Evolutionary conservation across 2,113 vertebrate genomes (phyloP), one percentile per base, ranked within the genome.

Genomic region (Hyaena hyaena): DNA sequence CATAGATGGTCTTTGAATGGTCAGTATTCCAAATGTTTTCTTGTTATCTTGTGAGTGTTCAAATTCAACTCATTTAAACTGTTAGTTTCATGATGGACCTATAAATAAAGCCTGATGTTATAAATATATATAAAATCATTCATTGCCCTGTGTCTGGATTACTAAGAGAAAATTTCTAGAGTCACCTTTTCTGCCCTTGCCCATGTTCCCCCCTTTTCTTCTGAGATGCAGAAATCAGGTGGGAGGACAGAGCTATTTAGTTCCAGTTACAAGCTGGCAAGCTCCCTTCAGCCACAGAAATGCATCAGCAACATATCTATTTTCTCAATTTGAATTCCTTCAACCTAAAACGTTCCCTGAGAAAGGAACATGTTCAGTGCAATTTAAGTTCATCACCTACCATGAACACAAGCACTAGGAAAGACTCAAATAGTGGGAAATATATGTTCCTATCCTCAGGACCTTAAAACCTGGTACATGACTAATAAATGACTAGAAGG

Each of bases 311-410:
- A 69, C 26, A 26, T 33, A 28, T 69, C 84, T 90, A 10, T 85
- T 95, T 85, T 97, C 76, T 97, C 53, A 35, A 31, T 95, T 88
- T 97, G 77, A 94, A 91, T 95, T 85, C 21, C n/a, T 95, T 89
- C 43, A 86, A 86, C 82, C 73, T 95, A 79, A 96, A 96, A 79
- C 4, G 7, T 73, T 79, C 10, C 10, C 23, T 89, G 77, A 68
- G 83, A 97, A 95, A 95, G 14, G 3, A 63, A 50, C 4, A 16
- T 81, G 43, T 73, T 88, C 33, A 90, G 21, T 1, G 66, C 39
- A 90, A 66, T 14, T 94, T 28, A 77, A 45, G 61, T 81, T 87
- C 21, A 86, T 79, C 85, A 86, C n/a, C 19, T 68, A 73, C 33
- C 15, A 23, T 79, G 93, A 65, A 48, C 21, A 77, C 26, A 93